phyloP scores from a whole-genome alignment of 2,888 invertebrate genomes.

The Dasysyrphus albostriatus region DNA sequence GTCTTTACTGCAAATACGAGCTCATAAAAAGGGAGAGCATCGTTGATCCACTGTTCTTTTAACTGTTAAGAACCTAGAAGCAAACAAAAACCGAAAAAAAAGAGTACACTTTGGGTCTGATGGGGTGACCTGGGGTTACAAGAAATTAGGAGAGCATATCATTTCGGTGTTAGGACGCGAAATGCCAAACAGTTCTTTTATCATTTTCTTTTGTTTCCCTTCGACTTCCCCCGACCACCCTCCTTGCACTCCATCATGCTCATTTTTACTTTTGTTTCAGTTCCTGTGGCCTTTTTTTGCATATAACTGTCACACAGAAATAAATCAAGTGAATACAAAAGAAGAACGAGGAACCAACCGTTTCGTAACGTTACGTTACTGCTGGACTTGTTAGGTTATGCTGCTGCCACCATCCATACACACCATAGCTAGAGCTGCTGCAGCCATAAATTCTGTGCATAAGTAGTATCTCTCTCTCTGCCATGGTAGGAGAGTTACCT shows the following conservation, averaged over 20 bases:
- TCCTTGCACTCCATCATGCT: not conserved
- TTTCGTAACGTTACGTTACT: constrained; percentile 25
- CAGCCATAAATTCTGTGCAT: constrained; percentile 75
- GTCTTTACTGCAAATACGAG: constrained; percentile 54
- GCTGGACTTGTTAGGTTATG: not conserved
- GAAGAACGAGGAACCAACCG: constrained; percentile 20
- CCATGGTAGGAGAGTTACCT: constrained; percentile 39
- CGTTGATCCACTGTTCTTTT: constrained; percentile 30
- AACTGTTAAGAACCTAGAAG: constrained; percentile 32
- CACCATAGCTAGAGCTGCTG: constrained; percentile 49
- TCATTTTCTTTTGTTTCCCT: constrained; percentile 38
- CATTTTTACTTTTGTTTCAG: constrained; percentile 41
- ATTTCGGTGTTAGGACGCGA: constrained; percentile 66
- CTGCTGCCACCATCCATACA: not conserved
- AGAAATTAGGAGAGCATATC: constrained; percentile 70
- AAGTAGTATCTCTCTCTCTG: constrained; percentile 72
- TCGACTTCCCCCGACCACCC: not conserved
- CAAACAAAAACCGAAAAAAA: constrained; percentile 19
- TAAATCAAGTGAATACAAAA: constrained; percentile 68
- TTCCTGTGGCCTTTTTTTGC: constrained; percentile 62
- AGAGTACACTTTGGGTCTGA: constrained; percentile 4
- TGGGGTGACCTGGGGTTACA: constrained; percentile 25
- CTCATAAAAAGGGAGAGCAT: constrained; percentile 41
- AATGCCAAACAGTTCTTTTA: constrained; percentile 68
- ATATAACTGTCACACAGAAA: constrained; percentile 75